Base-by-base conservation (phyloP, 2,888 invertebrate genomes). In the Leucozona laternaria region DNA sequence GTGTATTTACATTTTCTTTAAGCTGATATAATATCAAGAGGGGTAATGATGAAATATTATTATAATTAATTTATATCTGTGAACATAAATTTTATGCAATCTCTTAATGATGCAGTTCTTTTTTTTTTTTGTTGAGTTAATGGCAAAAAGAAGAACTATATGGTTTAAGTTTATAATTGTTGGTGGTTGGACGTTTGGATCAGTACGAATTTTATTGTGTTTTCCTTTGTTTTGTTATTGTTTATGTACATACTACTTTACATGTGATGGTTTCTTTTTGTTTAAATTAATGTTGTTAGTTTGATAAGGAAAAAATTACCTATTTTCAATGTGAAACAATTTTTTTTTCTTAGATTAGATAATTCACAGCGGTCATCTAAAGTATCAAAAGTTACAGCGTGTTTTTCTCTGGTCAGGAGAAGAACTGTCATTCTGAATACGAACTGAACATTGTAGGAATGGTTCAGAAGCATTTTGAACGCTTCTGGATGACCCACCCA, bases 11-110 rank as follows among this genome's bases (percentile, higher is more conserved):
- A 79, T 58, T 70, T 78, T 45, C 60, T 77, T 68, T 62, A 85
- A 82, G 86, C 82, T 64, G 86, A 73, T 73, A 64, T 37, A 76
- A n/a, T 79, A 62, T 70, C 50, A 75, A 64, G 77, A 68, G 68
- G 55, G 66, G 31, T 66, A 34, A 37, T 57, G 58, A 72, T 81
- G 79, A 68, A 72, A 72, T 75, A 66, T 77, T 58, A 53, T 71
- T 71, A 28, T 78, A 62, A 17, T 37, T 60, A 45, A 25, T 66
- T 60, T 20, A 45, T 43, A 4, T 20, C 17, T 73, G 31, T 64
- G 17, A 68, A 75, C 75, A 62, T 50, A n/a, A 78, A 76, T 75
- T 76, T 79, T 76, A 80, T 85, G 80, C 82, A 79, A 79, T 83
- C 79, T 87, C 79, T 48, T 79, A 25, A 13, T 45, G 15, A 62